Conservation (phyloP, 2,797 vertebrate genomes). For the Loris lydekkerianus region DNA sequence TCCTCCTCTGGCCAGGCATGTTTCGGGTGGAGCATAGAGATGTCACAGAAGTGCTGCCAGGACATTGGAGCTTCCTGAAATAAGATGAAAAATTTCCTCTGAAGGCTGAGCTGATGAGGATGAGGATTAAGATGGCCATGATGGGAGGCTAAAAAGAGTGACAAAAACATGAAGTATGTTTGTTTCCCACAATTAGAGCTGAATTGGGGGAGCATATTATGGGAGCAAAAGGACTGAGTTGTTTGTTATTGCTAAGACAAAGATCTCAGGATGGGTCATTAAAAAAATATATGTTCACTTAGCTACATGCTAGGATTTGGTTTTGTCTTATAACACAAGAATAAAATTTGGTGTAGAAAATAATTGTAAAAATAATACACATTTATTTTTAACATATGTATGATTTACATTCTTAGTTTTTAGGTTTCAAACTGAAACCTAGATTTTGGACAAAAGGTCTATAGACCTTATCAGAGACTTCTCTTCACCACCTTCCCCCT, state of each 20-base stretch:
- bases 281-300: too few relatives aligned
- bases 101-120: not conserved
- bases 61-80: not conserved
- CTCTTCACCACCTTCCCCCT: too few relatives aligned
- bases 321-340: not conserved
- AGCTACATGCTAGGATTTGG: not conserved
- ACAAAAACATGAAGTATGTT: fast-evolving
- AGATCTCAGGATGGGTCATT: not conserved
- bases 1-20: fast-evolving
- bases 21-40: not conserved
- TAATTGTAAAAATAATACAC: not conserved
- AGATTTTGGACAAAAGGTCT: fast-evolving
- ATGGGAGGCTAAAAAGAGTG: not conserved
- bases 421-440: not conserved
- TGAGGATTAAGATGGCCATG: not conserved
- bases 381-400: not conserved
- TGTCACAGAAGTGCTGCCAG: not conserved
- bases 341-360: not conserved
- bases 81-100: not conserved
- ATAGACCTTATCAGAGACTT: fast-evolving
- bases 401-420: too few relatives aligned
- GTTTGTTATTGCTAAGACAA: not conserved
- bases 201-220: not conserved
- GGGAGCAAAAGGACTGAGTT: not conserved
- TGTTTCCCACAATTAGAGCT: not conserved